Evolutionary conservation across 2,113 vertebrate species (phyloP), one percentile per base, ranked within the genome.

Genomic region (Cheirogaleus medius): DNA sequence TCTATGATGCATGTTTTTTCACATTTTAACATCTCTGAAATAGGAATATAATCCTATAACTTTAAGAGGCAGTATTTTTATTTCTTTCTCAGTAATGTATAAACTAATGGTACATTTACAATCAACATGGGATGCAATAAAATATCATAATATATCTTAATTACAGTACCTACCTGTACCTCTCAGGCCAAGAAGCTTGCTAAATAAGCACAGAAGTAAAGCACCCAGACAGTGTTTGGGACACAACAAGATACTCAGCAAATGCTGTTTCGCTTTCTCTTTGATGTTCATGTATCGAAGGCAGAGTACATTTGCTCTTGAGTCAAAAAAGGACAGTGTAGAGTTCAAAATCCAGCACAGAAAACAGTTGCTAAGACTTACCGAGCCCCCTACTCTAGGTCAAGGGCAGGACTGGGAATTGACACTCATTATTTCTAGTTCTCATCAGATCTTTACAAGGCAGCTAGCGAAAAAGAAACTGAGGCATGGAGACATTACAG

Each of bases 21-120:
- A 56, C 37, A 71, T 80, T 94, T 90, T 73, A 86, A 81, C 58
- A 86, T 52, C 39, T 81, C 71, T 94, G 66, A 86, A 86, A 87
- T 54, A 76, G 21, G 27, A 29, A n/a, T 77, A 3, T 60, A 76
- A 76, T 58, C 68, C 83, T 56, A 49, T 68, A 85, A 82, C 90
- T 82, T 74, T 32, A 76, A 47, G 17, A 47, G 37, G n/a, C 4
- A 81, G 17, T 68, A 20, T 47, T 95, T 66, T 85, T 52, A 49
- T 60, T 82, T 68, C 52, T 82, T 96, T 74, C 52, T 69, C 68
- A n/a, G 47, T 32, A 27, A 29, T n/a, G 37, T 1, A 10, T 39
- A 20, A 12, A 32, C 66, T 7, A 80, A 60, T 10, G 23, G 9
- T 32, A 39, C 42, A 32, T 42, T 64, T 73, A 89, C 9, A 37